Evolutionary conservation across 2,888 invertebrate genomes (phyloP).

Genomic region (Epinotia nisella): DNA sequence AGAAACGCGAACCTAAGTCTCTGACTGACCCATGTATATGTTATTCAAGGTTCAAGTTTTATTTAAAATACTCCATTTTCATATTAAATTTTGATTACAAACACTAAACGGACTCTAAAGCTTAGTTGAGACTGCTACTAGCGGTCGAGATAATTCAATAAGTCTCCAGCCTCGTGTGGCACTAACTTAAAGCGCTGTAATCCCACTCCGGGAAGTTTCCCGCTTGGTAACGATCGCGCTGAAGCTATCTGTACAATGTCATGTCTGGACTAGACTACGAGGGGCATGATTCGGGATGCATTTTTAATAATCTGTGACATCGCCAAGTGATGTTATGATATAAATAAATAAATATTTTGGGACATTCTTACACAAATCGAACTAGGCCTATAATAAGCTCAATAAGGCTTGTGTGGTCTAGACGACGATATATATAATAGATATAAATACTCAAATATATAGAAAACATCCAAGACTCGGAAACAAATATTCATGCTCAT

Average conservation of each 20-base stretch:
- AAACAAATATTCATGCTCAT: no score
- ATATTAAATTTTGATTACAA: not conserved
- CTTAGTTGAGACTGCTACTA: conserved; percentile 1
- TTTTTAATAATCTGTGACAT: not conserved
- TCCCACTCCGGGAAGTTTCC: conserved; percentile 11
- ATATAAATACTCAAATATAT: no score
- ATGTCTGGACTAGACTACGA: conserved; percentile 1
- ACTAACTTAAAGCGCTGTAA: conserved; percentile 21
- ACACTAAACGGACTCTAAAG: not conserved
- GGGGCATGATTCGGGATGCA: not conserved
- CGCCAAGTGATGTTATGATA: not conserved
- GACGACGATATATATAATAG: no score
- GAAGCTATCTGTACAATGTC: conserved; percentile 5
- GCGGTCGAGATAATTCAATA: conserved; percentile 25
- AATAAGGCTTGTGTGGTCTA: no score
- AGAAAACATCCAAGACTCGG: no score
- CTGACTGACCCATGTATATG: no score
- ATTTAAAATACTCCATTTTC: no score
- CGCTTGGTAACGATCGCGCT: conserved; percentile 11
- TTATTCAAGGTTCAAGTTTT: no score
- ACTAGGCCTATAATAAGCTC: no score
- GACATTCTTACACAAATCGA: no score
- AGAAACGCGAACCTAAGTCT: no score
- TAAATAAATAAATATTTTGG: no score
- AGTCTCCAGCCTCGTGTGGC: conserved; percentile 31